phyloP scores from a whole-genome alignment of 2,888 invertebrate genomes.

The Agrotis segetum region DNA sequence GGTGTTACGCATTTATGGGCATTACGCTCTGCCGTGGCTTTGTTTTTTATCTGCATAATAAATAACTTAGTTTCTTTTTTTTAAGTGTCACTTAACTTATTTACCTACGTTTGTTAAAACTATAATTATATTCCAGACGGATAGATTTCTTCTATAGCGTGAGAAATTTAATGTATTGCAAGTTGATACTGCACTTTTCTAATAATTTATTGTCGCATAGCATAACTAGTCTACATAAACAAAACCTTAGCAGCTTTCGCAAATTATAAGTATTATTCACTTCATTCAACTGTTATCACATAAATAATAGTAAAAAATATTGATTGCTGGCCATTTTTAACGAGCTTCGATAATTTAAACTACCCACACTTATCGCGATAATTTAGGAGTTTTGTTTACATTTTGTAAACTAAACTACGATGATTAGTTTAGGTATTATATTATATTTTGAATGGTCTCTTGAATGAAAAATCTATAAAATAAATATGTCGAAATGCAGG shows the following conservation, averaged over 20 bases:
- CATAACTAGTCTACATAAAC: background rate
- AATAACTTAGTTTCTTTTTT: background rate
- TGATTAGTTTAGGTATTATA: too few relatives aligned
- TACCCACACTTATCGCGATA: constrained; percentile 27
- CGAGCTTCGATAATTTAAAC: background rate
- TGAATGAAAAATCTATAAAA: too few relatives aligned
- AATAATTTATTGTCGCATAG: background rate
- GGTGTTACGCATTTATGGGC: constrained; percentile 26
- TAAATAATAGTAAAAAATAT: background rate
- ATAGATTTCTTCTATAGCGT: constrained; percentile 25
- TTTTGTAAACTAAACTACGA: background rate
- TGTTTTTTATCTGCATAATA: too few relatives aligned
- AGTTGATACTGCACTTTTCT: constrained; percentile 16
- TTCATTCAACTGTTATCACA: background rate
- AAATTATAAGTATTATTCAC: background rate
- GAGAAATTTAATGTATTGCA: constrained; percentile 30
- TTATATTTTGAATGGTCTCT: too few relatives aligned
- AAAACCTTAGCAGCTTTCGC: background rate
- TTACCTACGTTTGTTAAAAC: too few relatives aligned
- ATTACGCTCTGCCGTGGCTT: constrained; percentile 14
- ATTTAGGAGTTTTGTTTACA: constrained; percentile 32
- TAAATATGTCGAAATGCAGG: background rate
- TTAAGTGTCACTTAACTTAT: background rate
- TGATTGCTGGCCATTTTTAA: background rate
- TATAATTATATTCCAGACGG: too few relatives aligned